Conservation (phyloP, 2,797 vertebrate species). For the Stomatorhinus walkeri region DNA sequence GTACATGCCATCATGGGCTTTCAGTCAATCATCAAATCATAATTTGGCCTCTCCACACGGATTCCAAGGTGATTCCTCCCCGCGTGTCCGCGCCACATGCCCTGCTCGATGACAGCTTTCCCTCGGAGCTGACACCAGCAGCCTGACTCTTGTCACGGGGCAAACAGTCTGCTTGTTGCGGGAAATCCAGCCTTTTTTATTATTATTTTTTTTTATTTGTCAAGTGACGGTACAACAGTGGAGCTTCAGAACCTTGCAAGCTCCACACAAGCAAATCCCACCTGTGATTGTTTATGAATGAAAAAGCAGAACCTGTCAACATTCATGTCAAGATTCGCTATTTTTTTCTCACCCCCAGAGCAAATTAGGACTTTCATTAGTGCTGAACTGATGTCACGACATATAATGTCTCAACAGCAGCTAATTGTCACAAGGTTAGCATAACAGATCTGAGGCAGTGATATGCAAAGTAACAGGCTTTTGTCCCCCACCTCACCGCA, state of each 20-base stretch:
- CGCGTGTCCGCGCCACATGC: background rate
- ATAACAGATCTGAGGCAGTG: slow-evolving; percentile 74
- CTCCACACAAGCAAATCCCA: background rate
- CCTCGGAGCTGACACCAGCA: slow-evolving; percentile 5
- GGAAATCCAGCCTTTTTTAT: slow-evolving; percentile 65
- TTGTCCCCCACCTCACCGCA: slow-evolving; percentile 30
- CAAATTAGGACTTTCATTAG: slow-evolving; percentile 76
- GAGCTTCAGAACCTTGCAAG: slow-evolving; percentile 14
- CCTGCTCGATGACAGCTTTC: background rate
- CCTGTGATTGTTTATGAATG: slow-evolving; percentile 3
- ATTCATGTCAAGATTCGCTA: slow-evolving; percentile 69
- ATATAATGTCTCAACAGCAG: slow-evolving; percentile 69
- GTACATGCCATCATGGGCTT: slow-evolving; percentile 7
- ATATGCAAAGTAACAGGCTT: slow-evolving; percentile 75
- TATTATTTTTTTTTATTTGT: slow-evolving; percentile 57
- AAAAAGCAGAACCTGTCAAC: slow-evolving; percentile 62
- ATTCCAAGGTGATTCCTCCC: slow-evolving; percentile 2
- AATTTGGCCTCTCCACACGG: background rate
- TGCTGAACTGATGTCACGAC: slow-evolving; percentile 66
- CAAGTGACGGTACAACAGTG: slow-evolving; percentile 49
- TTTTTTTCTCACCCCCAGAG: slow-evolving; percentile 61
- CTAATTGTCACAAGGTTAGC: slow-evolving; percentile 80
- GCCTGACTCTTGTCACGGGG: slow-evolving; percentile 15
- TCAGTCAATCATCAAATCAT: slow-evolving; percentile 8
- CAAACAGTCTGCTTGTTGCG: slow-evolving; percentile 36